Base-by-base conservation (phyloP, 2,797 vertebrate genomes). In the Taenioides sp. region DNA sequence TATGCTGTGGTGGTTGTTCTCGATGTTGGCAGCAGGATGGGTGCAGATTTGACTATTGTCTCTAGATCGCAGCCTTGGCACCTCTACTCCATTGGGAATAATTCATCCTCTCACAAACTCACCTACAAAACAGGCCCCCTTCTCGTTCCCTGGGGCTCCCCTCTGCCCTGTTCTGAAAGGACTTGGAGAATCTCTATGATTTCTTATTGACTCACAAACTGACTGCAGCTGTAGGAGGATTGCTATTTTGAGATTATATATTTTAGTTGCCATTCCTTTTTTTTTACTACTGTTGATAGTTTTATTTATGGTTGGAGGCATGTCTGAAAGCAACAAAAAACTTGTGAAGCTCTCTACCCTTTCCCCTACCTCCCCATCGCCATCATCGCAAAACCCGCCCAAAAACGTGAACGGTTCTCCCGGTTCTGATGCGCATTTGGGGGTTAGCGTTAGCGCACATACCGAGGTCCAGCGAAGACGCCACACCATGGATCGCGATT, bases 401-500 rank as follows among this genome's bases (percentile, higher is more conserved):
- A 93, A 94, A 84, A 96, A 96, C 88, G 96, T 97, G 92, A 99
- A 98, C 79, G 95, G 96, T 72, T 94, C 96, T 23, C 86, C 89
- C 67, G 95, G 96, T 91, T 98, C 96, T 47, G 96, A 97, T 89
- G 89, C 95, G 67, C 94, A 96, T 0, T 85, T 96, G 27, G 95
- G 92, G 17, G 96, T 96, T 25, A 84, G 82, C 22, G 96, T 96
- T 25, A 84, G 82, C 22, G 87, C 64, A 10, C 75, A 89, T 43
- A 83, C 95, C 0, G 96, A 94, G 79, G 96, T 98, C 80, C 95
- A 93, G 52, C 95, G 96, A 0, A 95, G 98, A 71, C 96, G 97
- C 67, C 97, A 99, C 93, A 99, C 98, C 0, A 98, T 99, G 98
- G 98, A 99, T 78, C 95, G 97, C 86, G 98, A 99, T 92, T 96